These are phyloP conservation scores for Agrypnus murinus DNA, from an alignment of 2,888 invertebrate genomes.

Conservation along the genomic window DNA sequence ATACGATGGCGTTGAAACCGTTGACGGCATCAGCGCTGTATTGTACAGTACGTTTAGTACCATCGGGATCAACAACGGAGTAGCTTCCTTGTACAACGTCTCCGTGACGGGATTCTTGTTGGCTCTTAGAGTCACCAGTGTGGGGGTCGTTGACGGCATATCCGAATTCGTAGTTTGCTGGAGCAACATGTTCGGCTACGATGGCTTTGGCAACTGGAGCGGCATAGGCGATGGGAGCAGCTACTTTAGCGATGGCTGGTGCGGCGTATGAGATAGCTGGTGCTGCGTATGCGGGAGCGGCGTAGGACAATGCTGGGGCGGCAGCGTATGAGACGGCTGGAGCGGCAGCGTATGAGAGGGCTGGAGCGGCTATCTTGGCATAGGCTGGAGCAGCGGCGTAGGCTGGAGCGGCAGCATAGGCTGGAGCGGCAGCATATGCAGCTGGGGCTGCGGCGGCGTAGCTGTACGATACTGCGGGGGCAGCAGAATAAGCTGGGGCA, in stretches of 20 bases:
- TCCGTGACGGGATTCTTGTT: conserved; percentile 73
- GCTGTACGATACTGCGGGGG: conserved; percentile 47
- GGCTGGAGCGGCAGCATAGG: too few species aligned
- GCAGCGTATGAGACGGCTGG: conserved; percentile 54
- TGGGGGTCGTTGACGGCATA: conserved; percentile 72
- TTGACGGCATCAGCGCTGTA: conserved; percentile 73
- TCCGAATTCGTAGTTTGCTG: conserved; percentile 72
- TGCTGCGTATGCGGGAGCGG: conserved; percentile 42
- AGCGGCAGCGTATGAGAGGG: conserved; percentile 61
- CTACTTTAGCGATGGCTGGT: conserved; percentile 54
- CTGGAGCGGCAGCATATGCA: conserved; percentile 12
- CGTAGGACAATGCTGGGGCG: conserved; percentile 49
- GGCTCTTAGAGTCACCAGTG: conserved; percentile 74
- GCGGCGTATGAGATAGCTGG: conserved; percentile 52
- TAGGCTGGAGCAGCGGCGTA: conserved; percentile 39
- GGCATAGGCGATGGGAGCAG: conserved; percentile 55
- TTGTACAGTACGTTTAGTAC: conserved; percentile 72
- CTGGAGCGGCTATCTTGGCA: conserved; percentile 51
- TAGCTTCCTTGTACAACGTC: conserved; percentile 73
- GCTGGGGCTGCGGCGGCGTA: conserved; percentile 47
- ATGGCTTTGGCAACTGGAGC: conserved; percentile 67
- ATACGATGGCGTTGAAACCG: conserved; percentile 74
- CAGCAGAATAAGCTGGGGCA: conserved; percentile 55
- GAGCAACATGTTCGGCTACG: conserved; percentile 68
- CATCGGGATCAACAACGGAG: conserved; percentile 73